Evolutionary conservation across 2,113 vertebrate genomes (phyloP).

Genomic region (Coptodon rendalli): DNA sequence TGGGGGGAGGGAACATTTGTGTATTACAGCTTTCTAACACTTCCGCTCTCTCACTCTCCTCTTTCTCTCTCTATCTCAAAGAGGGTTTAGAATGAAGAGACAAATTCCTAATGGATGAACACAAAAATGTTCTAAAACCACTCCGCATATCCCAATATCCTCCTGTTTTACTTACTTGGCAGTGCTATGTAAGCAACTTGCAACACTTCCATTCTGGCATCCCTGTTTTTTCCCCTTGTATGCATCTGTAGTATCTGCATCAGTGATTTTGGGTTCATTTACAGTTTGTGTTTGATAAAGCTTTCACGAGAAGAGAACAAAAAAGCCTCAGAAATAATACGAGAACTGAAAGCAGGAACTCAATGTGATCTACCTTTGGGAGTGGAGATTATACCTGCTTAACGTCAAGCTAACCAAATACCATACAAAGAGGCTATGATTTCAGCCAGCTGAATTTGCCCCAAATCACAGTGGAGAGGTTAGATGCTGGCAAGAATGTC

Average conservation of each 20-base stretch:
- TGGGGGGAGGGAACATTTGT: neutral
- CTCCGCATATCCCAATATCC: neutral
- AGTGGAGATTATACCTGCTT: slow-evolving; percentile 66
- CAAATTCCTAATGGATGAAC: neutral
- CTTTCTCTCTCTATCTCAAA: neutral
- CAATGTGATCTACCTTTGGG: slow-evolving; percentile 59
- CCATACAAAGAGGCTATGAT: slow-evolving; percentile 41
- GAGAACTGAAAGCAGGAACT: slow-evolving; percentile 48
- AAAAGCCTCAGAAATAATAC: slow-evolving; percentile 41
- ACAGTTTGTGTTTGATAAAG: slow-evolving; percentile 32
- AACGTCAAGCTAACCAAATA: slow-evolving; percentile 49
- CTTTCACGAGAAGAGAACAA: slow-evolving; percentile 30
- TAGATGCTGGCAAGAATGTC: slow-evolving; percentile 9
- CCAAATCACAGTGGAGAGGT: slow-evolving; percentile 31
- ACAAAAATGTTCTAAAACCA: neutral
- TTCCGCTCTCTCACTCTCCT: neutral
- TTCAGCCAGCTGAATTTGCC: slow-evolving; percentile 37
- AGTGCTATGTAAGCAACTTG: neutral
- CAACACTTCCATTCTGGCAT: neutral
- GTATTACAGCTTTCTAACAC: neutral
- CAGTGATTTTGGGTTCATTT: slow-evolving; percentile 31
- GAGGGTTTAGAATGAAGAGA: neutral
- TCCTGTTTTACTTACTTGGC: neutral
- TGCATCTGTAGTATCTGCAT: slow-evolving; percentile 35
- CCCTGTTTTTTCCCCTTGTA: neutral